phyloP scores from a whole-genome alignment of 2,113 vertebrate species.

The Corythaeola cristata region DNA sequence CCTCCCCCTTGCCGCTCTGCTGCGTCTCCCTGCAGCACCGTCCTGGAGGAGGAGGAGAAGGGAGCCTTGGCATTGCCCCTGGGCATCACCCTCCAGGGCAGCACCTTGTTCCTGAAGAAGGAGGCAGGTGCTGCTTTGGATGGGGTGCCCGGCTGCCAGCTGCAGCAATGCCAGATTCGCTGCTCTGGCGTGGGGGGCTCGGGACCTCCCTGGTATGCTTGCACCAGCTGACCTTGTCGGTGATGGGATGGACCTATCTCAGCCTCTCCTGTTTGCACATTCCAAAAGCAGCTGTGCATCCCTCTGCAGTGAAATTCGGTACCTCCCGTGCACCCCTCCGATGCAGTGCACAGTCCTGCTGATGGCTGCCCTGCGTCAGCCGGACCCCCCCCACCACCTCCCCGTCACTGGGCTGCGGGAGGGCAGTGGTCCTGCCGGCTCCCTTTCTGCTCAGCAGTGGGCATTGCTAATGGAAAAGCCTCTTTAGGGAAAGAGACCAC shows the following conservation, averaged over 20 bases:
- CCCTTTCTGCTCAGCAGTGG: neutral
- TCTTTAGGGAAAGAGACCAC: neutral
- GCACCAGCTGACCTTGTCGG: fast-evolving
- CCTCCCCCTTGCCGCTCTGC: neutral
- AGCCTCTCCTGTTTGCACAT: neutral
- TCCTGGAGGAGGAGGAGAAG: neutral
- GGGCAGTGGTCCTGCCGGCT: neutral
- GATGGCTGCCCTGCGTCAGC: neutral
- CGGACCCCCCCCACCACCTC: fast-evolving
- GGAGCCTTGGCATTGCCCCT: neutral
- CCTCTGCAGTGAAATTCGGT: neutral
- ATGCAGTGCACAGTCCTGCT: neutral
- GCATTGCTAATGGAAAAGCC: neutral
- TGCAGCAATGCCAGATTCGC: neutral
- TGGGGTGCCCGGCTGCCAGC: neutral
- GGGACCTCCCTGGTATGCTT: too few species aligned
- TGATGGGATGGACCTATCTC: neutral
- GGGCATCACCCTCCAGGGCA: fast-evolving
- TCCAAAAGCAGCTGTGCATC: neutral
- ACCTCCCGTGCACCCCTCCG: too few species aligned
- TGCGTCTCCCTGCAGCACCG: neutral
- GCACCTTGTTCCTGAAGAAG: neutral
- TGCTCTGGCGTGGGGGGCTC: neutral
- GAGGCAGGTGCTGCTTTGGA: neutral
- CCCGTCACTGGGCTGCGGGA: neutral